Evolutionary conservation across 2,888 invertebrate species (phyloP).

Genomic region (Eilema sororculum): DNA sequence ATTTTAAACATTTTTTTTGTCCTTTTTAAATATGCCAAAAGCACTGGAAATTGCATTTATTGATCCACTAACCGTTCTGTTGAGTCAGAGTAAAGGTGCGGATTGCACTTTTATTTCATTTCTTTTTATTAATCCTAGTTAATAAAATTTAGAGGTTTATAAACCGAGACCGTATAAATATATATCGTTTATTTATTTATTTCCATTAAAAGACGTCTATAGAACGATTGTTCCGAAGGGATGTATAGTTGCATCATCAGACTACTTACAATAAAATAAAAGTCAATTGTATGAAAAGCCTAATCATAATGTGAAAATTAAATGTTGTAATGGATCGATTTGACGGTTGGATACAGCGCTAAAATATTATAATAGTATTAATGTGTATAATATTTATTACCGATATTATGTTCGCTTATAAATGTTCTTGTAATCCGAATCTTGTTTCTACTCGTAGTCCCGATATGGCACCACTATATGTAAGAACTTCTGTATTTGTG

Average conservation of each 20-base stretch:
- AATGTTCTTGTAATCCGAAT: conserved; percentile 50
- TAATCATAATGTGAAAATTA: conserved; percentile 51
- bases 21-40: conserved; percentile 56
- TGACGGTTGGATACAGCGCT: conserved; percentile 57
- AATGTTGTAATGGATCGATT: conserved; percentile 47
- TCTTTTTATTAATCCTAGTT: conserved; percentile 56
- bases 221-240: conserved; percentile 37
- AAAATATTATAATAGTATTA: conserved; percentile 39
- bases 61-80: conserved; percentile 69
- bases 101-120: conserved; percentile 51
- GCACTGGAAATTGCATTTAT: conserved; percentile 84
- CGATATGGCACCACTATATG: conserved; percentile 68
- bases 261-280: conserved; percentile 63
- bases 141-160: conserved; percentile 44
- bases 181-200: conserved; percentile 30
- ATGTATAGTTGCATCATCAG: conserved; percentile 43
- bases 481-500: conserved; percentile 77
- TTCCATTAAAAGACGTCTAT: conserved; percentile 45
- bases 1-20: conserved; percentile 76
- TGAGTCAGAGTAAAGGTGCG: conserved; percentile 61
- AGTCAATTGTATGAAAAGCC: conserved; percentile 75
- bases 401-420: conserved; percentile 51
- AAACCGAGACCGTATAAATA: conserved; percentile 32
- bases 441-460: conserved; percentile 54
- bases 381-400: conserved; percentile 45